Percentiles rank a stretch among this genome's conserved stretches.
phyloP scores from a whole-genome alignment of 64 coral and sea anemone genomes.

The Montipora sp. region DNA sequence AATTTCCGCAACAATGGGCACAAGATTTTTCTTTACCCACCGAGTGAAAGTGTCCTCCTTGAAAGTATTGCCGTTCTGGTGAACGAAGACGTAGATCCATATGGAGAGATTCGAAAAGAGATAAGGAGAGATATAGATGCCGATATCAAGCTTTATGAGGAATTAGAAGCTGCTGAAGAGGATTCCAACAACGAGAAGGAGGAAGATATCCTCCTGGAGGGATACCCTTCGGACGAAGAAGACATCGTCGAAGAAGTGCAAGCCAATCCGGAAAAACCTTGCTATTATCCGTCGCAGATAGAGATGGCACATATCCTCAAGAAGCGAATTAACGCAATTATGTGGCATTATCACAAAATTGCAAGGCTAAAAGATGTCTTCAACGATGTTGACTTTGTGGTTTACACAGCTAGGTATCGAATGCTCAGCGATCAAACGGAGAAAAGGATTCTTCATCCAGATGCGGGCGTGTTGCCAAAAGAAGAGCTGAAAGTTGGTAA shows the following conservation, averaged over 20 bases:
- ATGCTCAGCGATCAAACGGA: conserved; percentile 80
- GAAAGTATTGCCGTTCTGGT: neutral
- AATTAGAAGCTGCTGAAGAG: neutral
- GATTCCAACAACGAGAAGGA: neutral
- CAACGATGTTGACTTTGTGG: conserved; percentile 60
- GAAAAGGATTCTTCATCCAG: conserved; percentile 60
- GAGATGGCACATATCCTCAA: conserved; percentile 71
- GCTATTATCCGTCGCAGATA: conserved; percentile 74
- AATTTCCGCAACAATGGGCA: neutral
- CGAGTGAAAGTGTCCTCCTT: neutral
- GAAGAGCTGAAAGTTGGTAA: conserved; percentile 24
- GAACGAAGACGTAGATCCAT: conserved; percentile 14
- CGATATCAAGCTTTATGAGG: neutral
- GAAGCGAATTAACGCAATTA: neutral
- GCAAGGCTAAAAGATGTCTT: conserved; percentile 47
- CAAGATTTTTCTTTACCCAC: neutral
- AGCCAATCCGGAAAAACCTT: conserved; percentile 37
- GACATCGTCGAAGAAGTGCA: conserved; percentile 26
- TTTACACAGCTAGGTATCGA: conserved; percentile 70
- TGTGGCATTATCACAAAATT: conserved; percentile 9
- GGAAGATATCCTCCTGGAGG: neutral
- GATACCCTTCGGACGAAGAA: conserved; percentile 20
- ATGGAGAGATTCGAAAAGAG: neutral
- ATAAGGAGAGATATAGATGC: conserved; percentile 39
- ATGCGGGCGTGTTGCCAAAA: conserved; percentile 57